These are phyloP conservation scores for Petrolisthes manimaculis DNA, from an alignment of 2,888 invertebrate species.

Conservation along the genomic window DNA sequence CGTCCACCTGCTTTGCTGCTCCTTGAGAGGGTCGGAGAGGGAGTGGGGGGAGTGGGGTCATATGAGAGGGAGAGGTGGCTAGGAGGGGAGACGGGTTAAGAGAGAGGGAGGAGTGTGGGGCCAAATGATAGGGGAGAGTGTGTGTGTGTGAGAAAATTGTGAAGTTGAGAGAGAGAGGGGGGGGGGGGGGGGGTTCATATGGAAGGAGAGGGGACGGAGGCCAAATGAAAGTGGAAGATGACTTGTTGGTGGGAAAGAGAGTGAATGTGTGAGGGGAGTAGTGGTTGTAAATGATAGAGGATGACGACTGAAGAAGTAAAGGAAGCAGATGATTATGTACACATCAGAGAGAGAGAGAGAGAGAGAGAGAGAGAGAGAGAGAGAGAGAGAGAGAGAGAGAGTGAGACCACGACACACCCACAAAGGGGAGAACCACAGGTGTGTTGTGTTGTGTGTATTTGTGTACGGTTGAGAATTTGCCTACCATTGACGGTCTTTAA, in stretches of 20 bases:
- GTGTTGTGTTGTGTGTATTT: no score
- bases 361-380: conserved; percentile 7
- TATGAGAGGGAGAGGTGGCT: neutral
- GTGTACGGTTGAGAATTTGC: no score
- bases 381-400: conserved; percentile 13
- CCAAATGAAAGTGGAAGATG: no score
- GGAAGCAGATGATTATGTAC: neutral
- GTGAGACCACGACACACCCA: neutral
- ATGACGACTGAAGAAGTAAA: neutral
- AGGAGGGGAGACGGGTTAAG: neutral
- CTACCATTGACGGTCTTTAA: no score
- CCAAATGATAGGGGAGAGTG: neutral
- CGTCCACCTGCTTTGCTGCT: conserved; percentile 1
- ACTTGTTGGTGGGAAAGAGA: no score
- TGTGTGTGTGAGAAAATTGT: no score
- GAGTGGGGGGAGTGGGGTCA: neutral
- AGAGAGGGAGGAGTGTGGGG: neutral
- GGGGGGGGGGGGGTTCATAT: neutral
- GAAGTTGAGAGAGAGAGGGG: neutral
- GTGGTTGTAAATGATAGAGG: neutral
- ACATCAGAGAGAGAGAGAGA: neutral
- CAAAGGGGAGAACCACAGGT: no score
- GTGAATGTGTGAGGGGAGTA: neutral
- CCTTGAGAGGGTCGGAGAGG: neutral
- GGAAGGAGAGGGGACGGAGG: neutral